These are phyloP conservation scores for Agapornis roseicollis DNA, from an alignment of 2,113 vertebrate species.

Conservation along the genomic window DNA sequence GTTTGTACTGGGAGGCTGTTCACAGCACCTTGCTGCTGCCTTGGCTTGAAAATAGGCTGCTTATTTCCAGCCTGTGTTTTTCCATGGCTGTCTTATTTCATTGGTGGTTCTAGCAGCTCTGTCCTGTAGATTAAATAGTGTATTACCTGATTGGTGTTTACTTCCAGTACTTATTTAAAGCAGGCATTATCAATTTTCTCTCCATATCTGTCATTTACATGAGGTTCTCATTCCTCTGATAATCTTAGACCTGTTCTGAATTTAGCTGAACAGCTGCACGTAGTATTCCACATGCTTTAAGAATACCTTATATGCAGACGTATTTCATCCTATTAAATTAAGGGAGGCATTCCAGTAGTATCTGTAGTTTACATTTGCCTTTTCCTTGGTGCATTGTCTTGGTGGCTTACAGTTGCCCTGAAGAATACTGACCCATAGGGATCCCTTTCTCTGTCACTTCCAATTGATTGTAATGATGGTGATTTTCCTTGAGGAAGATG, in stretches of 20 bases:
- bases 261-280: background rate
- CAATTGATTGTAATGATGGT: rapidly evolving
- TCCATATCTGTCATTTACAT: background rate
- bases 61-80: background rate
- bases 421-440: background rate
- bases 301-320: background rate
- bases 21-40: background rate
- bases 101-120: background rate
- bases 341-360: background rate
- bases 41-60: slow-evolving; percentile 10
- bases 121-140: background rate
- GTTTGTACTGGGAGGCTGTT: slow-evolving; percentile 17
- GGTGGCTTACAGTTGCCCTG: background rate
- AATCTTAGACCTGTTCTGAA: background rate
- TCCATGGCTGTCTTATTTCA: background rate
- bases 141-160: slow-evolving; percentile 9
- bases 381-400: background rate
- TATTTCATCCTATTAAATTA: background rate
- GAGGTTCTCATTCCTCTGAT: background rate
- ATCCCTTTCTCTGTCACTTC: background rate
- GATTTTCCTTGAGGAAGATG: background rate
- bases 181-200: background rate
- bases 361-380: background rate
- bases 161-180: background rate
- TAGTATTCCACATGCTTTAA: background rate